Conservation (phyloP, 2,113 vertebrate species). For the Melanostigma gelatinosum region DNA sequence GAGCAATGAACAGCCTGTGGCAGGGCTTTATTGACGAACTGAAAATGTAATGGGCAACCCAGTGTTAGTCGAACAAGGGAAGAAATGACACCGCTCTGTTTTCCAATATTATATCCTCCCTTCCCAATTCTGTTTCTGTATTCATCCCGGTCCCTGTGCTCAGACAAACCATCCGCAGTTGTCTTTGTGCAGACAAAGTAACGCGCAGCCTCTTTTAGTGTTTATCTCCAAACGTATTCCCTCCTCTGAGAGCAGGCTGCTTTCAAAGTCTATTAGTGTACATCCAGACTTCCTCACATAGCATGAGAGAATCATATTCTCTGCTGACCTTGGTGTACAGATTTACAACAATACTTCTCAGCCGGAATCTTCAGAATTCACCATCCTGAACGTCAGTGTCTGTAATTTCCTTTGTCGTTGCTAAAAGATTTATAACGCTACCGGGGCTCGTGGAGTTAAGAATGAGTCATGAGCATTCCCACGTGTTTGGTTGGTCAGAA, state of each 20-base stretch:
- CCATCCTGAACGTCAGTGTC: constrained; percentile 9
- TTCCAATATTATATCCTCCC: constrained; percentile 21
- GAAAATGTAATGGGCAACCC: constrained; percentile 62
- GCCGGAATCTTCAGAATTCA: background rate
- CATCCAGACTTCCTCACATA: constrained; percentile 5
- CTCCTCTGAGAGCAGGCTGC: constrained; percentile 1
- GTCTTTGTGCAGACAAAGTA: constrained; percentile 27
- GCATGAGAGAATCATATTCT: constrained; percentile 14
- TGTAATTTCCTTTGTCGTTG: constrained; percentile 3
- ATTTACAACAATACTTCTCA: constrained; percentile 6
- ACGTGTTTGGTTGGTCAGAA: constrained; percentile 29
- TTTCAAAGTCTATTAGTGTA: constrained; percentile 21
- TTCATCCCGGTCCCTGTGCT: constrained; percentile 2
- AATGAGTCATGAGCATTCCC: constrained; percentile 36
- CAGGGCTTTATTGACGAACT: constrained; percentile 66
- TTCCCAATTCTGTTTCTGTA: constrained; percentile 40
- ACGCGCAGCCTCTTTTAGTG: background rate
- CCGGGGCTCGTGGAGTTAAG: constrained; percentile 13
- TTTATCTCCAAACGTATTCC: background rate
- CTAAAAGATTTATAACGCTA: constrained; percentile 24
- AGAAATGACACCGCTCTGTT: constrained; percentile 45
- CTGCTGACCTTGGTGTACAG: constrained; percentile 27
- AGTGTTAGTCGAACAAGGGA: constrained; percentile 35
- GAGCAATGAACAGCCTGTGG: constrained; percentile 57
- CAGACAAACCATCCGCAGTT: background rate